Evolutionary conservation across 1,140 invertebrate species (phyloP).

Genomic region (Ceratina calcarata): DNA sequence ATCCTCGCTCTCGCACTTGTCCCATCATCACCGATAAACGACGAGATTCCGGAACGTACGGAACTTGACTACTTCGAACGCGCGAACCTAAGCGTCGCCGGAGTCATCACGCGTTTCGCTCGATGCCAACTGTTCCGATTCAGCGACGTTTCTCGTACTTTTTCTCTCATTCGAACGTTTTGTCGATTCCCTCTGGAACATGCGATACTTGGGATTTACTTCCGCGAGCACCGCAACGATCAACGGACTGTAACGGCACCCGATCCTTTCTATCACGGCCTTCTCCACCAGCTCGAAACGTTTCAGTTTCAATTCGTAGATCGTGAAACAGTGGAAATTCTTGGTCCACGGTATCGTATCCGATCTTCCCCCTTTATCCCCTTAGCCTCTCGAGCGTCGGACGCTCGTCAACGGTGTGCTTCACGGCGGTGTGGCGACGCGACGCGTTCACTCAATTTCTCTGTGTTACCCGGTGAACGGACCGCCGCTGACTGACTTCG

Average conservation of each 20-base stretch:
- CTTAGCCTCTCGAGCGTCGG: neutral
- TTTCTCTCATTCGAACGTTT: neutral
- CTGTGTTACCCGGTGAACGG: conserved; percentile 61
- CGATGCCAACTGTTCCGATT: neutral
- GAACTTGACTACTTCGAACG: too few species aligned
- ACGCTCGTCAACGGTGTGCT: conserved; percentile 1
- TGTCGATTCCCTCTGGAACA: neutral
- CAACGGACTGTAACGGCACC: too few species aligned
- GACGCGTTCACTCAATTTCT: conserved; percentile 27
- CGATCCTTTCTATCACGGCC: too few species aligned
- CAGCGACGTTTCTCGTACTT: neutral
- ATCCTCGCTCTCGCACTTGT: neutral
- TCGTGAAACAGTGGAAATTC: conserved; percentile 1
- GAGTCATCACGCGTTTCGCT: too few species aligned
- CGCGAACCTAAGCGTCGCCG: neutral
- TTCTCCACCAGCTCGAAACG: too few species aligned
- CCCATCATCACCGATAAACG: neutral
- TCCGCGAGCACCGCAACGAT: too few species aligned
- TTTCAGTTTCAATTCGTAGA: too few species aligned
- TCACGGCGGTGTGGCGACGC: neutral
- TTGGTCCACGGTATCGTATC: conserved; percentile 34
- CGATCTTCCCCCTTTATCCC: conserved; percentile 42
- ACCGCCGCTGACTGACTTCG: conserved; percentile 73
- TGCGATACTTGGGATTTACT: too few species aligned
- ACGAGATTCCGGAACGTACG: neutral